Conservation (phyloP, 37 sponge, comb jelly and placozoan species). For the Chondrilla cf. caribensis region DNA sequence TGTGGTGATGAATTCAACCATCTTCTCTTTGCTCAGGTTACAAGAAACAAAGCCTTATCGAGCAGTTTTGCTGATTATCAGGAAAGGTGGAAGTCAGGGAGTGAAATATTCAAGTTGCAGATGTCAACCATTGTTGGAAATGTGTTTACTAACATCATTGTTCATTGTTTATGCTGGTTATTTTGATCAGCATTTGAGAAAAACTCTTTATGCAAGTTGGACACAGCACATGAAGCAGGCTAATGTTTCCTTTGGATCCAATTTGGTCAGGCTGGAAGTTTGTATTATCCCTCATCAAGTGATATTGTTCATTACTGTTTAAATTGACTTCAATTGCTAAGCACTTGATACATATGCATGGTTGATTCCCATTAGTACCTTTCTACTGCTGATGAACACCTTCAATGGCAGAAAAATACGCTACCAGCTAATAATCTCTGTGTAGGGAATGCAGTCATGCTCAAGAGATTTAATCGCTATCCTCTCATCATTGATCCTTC, state of each 20-base stretch:
- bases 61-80: constrained; percentile 71
- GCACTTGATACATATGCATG: too few relatives aligned
- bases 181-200: constrained; percentile 92
- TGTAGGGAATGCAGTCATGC: constrained; percentile 97
- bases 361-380: too few relatives aligned
- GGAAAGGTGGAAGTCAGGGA: constrained; percentile 86
- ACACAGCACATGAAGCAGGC: constrained; percentile 78
- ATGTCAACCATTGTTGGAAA: constrained; percentile 96
- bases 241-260: constrained; percentile 64
- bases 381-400: constrained; percentile 91
- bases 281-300: too few relatives aligned
- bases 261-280: constrained; percentile 89
- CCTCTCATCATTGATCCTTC: constrained; percentile 97
- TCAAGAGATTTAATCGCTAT: constrained; percentile 95
- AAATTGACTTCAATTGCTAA: too few relatives aligned
- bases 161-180: constrained; percentile 98
- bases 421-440: constrained; percentile 94
- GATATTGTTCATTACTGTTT: background rate
- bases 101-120: constrained; percentile 87
- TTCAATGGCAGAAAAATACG: constrained; percentile 88
- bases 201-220: constrained; percentile 81
- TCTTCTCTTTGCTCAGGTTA: too few relatives aligned
- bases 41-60: constrained; percentile 83
- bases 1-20: too few relatives aligned
- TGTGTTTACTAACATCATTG: constrained; percentile 85